Evolutionary conservation across 64 coral and sea anemone species (phyloP).

Genomic region (Hydrozoanthus tunicans): DNA sequence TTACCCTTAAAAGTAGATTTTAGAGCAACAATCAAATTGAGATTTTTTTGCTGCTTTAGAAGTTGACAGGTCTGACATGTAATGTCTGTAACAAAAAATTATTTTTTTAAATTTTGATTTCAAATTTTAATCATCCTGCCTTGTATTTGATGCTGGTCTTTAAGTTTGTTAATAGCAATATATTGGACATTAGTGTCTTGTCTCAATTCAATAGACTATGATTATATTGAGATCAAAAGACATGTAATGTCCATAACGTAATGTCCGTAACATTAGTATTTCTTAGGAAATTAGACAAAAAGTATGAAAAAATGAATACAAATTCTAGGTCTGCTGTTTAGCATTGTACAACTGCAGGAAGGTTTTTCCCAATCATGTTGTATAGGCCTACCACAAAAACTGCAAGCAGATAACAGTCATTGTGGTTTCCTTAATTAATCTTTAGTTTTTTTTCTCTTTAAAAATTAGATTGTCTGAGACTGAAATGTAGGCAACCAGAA

Average conservation of each 20-base stretch:
- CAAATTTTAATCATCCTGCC: not conserved
- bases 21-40: constrained; percentile 13
- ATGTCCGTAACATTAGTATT: not conserved
- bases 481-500: too few species aligned
- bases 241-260: not conserved
- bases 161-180: too few species aligned
- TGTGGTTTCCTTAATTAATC: constrained; percentile 20
- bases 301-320: constrained; percentile 10
- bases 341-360: not conserved
- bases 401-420: not conserved
- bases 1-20: constrained; percentile 5
- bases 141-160: not conserved
- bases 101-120: constrained; percentile 8
- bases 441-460: not conserved
- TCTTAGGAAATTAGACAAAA: not conserved
- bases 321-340: not conserved
- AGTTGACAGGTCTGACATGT: constrained; percentile 3
- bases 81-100: constrained; percentile 5
- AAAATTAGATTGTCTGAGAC: too few species aligned
- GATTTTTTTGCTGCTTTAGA: not conserved
- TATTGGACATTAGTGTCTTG: too few species aligned
- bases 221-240: not conserved
- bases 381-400: constrained; percentile 11
- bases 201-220: too few species aligned
- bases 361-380: constrained; percentile 1